Evolutionary conservation across 2,888 invertebrate species (phyloP).

Genomic region (Sinelater perroti): DNA sequence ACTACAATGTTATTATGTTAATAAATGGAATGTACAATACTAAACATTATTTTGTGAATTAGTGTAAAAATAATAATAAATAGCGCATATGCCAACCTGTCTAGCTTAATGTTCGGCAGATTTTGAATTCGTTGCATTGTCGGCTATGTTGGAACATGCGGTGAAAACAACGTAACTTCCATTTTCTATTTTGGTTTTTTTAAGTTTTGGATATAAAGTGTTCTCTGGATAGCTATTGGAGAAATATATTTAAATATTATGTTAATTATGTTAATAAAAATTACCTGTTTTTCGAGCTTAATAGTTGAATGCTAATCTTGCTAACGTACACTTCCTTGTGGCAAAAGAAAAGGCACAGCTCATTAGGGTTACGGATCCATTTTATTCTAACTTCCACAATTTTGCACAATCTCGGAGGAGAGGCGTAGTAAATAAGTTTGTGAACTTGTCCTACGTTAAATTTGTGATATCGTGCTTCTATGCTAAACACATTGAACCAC

Average conservation of each 20-base stretch:
- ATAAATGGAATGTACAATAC: slow-evolving; percentile 57
- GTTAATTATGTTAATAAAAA: no score
- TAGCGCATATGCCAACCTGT: slow-evolving; percentile 22
- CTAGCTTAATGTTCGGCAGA: neutral
- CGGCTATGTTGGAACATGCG: neutral
- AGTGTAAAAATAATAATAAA: slow-evolving; percentile 54
- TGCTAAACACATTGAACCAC: no score
- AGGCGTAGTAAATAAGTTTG: slow-evolving; percentile 52
- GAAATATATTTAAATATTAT: neutral
- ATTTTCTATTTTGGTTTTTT: slow-evolving; percentile 47
- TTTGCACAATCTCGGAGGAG: slow-evolving; percentile 48
- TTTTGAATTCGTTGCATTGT: neutral
- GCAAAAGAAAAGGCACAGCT: slow-evolving; percentile 50
- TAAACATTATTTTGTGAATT: slow-evolving; percentile 59
- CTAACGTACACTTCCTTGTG: slow-evolving; percentile 48
- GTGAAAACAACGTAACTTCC: slow-evolving; percentile 48
- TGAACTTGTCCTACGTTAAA: slow-evolving; percentile 41
- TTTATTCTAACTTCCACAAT: slow-evolving; percentile 52
- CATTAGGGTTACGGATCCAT: slow-evolving; percentile 51
- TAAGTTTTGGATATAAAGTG: slow-evolving; percentile 46
- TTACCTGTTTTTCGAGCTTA: slow-evolving; percentile 15
- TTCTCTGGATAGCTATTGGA: slow-evolving; percentile 19
- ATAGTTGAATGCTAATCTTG: slow-evolving; percentile 44
- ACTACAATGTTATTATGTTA: slow-evolving; percentile 49
- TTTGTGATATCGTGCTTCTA: neutral